These are phyloP conservation scores for Drosophila tripunctata DNA, from an alignment of 2,888 invertebrate species.

Conservation along the genomic window DNA sequence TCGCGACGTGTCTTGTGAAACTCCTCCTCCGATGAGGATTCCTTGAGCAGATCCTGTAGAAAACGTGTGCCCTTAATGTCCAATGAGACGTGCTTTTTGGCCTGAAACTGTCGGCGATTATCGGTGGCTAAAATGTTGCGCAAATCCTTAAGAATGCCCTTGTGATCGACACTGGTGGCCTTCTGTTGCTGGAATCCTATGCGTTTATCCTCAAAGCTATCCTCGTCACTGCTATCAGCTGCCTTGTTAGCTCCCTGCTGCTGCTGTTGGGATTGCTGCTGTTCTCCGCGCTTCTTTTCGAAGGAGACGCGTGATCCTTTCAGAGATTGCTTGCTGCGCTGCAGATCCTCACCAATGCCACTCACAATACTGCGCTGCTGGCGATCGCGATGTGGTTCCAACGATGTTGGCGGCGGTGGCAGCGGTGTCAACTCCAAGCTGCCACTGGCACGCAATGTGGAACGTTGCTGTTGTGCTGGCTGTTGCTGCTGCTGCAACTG, in stretches of 20 bases:
- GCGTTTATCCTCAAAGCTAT: slow-evolving; percentile 83
- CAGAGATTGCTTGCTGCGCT: slow-evolving; percentile 82
- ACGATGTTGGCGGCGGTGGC: slow-evolving; percentile 82
- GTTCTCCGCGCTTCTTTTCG: slow-evolving; percentile 54
- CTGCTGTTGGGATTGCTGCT: slow-evolving; percentile 14
- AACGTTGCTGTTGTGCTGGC: slow-evolving; percentile 59
- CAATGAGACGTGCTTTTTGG: slow-evolving; percentile 84
- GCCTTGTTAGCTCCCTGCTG: slow-evolving; percentile 8
- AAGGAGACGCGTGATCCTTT: slow-evolving; percentile 84
- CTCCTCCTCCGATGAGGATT: slow-evolving; percentile 84
- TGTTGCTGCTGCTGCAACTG: slow-evolving; percentile 66
- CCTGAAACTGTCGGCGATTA: slow-evolving; percentile 84
- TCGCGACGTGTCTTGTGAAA: slow-evolving; percentile 83
- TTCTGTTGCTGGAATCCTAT: slow-evolving; percentile 84
- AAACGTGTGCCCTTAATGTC: slow-evolving; percentile 83
- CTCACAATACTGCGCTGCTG: slow-evolving; percentile 78
- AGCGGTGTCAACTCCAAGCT: slow-evolving; percentile 77
- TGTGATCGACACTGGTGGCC: slow-evolving; percentile 84
- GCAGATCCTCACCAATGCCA: slow-evolving; percentile 70
- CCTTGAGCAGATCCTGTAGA: slow-evolving; percentile 83
- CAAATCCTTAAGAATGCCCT: slow-evolving; percentile 84
- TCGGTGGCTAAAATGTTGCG: slow-evolving; percentile 82
- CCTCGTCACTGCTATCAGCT: slow-evolving; percentile 83
- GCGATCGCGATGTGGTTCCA: slow-evolving; percentile 80
- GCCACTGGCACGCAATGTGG: slow-evolving; percentile 60